Base-by-base conservation (phyloP, 37 sponge, comb jelly and placozoan genomes). In the Beroe ovata region DNA sequence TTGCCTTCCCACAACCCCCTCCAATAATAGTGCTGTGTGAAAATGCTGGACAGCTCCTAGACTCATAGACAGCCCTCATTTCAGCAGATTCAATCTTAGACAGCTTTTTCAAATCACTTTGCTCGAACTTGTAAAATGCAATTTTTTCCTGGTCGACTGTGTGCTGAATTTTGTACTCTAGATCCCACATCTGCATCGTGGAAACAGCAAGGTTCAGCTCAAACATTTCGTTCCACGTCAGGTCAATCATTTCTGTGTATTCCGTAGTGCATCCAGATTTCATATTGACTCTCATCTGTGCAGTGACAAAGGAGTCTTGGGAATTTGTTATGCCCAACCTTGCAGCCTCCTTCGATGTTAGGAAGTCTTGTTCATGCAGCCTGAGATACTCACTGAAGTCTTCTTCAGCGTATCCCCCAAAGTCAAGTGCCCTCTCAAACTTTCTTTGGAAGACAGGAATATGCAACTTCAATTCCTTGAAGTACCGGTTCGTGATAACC, bases 171-270 rank as follows among this genome's bases (percentile, higher is more conserved):
- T 16, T 8, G 63, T 62, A 62, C 3, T 62, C 63, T 16, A 62
- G n/a, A 62, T 62, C n/a, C 63, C 63, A 62, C 22, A 62, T 8
- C n/a, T 62, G 28, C 63, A 62, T 62, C n/a, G 63, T 62, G 22
- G 8, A 20, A 23, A 62, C 6, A 16, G 63, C n/a, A n/a, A 62
- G 63, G 26, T 62, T 23, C 6, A 62, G 63, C 26, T 6, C 4
- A 8, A 62, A 4, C 63, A 62, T 6, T 62, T 62, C 63, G 26
- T 23, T 29, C 63, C 63, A 62, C 21, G 63, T 20, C 26, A 29
- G 26, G 4, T 62, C 26, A 16, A 62, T 16, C 23, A 28, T 6
- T 16, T 62, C 3, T n/a, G 8, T 16, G 26, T 62, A 62, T 4
- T 62, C 63, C 21, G 21, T 29, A 62, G 63, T 62, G n/a, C 63